Conservation (phyloP, 2,113 vertebrate species). For the Osmerus eperlanus region DNA sequence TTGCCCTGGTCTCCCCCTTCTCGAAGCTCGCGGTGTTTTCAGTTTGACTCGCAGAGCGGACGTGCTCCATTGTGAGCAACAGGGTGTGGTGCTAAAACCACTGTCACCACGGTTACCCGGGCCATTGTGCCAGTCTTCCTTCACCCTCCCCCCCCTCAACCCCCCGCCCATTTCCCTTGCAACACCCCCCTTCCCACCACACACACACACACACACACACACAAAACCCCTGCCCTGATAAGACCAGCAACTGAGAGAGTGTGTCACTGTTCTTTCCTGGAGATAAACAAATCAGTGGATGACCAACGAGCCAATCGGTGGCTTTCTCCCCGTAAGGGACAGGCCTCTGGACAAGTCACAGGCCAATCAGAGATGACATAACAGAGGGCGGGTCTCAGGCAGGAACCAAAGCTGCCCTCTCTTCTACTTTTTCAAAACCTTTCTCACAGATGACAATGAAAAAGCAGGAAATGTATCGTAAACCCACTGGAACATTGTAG, state of each 20-base stretch:
- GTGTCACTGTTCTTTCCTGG: conserved; percentile 5
- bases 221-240: background rate
- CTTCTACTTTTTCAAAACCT: background rate
- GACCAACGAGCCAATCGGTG: conserved; percentile 11
- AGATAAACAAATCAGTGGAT: background rate
- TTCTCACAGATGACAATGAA: conserved; percentile 37
- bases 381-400: background rate
- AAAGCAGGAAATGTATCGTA: conserved; percentile 48
- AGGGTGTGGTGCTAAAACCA: conserved; percentile 35
- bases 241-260: background rate
- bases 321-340: conserved; percentile 21
- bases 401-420: conserved; percentile 3
- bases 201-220: background rate
- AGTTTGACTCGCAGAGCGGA: conserved; percentile 24
- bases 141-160: background rate
- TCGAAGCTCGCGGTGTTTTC: background rate
- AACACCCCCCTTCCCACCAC: background rate
- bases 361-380: background rate
- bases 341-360: conserved; percentile 19
- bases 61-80: conserved; percentile 44
- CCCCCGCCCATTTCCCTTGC: conserved; percentile 22
- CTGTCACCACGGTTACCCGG: conserved; percentile 30
- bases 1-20: conserved; percentile 13
- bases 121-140: conserved; percentile 50
- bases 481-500: conserved; percentile 28